phyloP scores from a whole-genome alignment of 1,140 invertebrate species.

The Pinna nobilis region DNA sequence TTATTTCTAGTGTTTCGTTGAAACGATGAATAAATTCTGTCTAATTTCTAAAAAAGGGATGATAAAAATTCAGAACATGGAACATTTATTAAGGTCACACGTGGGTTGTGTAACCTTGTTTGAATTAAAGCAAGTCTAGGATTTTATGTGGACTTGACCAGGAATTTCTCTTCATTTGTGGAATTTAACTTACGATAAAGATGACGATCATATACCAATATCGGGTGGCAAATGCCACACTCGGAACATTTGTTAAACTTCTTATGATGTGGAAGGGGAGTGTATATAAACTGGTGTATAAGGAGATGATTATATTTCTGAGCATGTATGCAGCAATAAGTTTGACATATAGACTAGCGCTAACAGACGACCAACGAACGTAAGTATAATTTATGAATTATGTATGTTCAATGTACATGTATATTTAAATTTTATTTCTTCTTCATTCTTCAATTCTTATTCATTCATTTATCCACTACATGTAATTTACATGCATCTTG shows the following conservation, averaged over 20 bases:
- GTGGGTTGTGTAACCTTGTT: too few relatives aligned
- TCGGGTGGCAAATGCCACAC: constrained; percentile 83
- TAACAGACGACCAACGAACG: constrained; percentile 88
- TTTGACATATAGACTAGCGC: constrained; percentile 89
- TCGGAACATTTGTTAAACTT: constrained; percentile 82
- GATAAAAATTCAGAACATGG: too few relatives aligned
- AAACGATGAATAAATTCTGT: too few relatives aligned
- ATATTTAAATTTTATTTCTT: too few relatives aligned
- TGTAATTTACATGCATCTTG: background rate
- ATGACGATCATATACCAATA: constrained; percentile 88
- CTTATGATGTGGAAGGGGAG: constrained; percentile 93
- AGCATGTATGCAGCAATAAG: constrained; percentile 91
- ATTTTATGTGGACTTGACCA: too few relatives aligned
- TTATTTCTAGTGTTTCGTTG: too few relatives aligned
- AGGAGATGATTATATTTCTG: constrained; percentile 92
- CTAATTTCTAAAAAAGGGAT: constrained; percentile 16
- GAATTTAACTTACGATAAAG: background rate
- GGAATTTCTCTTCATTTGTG: background rate
- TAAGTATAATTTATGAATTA: constrained; percentile 69
- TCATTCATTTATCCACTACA: background rate
- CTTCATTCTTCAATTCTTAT: too few relatives aligned
- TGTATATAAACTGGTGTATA: constrained; percentile 98
- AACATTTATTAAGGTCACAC: too few relatives aligned
- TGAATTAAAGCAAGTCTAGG: too few relatives aligned
- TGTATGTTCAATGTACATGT: too few relatives aligned